Evolutionary conservation across 2,797 vertebrate genomes (phyloP).

Genomic region (Petrocephalus schoutedeni): DNA sequence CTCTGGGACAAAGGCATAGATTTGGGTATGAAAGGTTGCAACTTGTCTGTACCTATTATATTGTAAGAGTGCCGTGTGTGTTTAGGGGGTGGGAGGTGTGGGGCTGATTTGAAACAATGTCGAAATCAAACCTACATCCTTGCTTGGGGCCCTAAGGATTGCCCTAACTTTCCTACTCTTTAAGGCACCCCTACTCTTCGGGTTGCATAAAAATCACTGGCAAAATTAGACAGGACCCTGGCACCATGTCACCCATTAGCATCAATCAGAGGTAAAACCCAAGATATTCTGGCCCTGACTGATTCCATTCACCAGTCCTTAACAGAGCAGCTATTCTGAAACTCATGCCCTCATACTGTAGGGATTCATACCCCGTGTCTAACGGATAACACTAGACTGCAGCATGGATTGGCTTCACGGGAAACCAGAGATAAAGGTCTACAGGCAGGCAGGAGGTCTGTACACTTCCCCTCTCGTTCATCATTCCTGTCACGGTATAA

Average conservation of each 20-base stretch:
- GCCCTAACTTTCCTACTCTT: neutral
- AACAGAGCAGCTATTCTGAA: neutral
- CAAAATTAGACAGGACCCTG: neutral
- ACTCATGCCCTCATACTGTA: neutral
- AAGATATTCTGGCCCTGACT: neutral
- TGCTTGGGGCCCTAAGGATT: neutral
- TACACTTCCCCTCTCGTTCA: neutral
- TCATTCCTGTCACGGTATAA: neutral
- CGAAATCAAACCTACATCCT: too few species aligned
- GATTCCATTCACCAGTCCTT: neutral
- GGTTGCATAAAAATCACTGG: neutral
- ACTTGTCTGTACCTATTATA: too few species aligned
- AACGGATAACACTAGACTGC: neutral
- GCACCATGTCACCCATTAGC: neutral
- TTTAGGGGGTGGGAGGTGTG: too few species aligned
- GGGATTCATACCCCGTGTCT: neutral
- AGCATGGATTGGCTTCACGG: neutral
- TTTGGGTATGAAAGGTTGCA: too few species aligned
- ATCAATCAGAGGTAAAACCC: neutral
- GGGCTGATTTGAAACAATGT: too few species aligned
- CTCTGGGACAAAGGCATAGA: too few species aligned
- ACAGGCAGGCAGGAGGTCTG: neutral
- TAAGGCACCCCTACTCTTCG: neutral
- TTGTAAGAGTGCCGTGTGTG: too few species aligned
- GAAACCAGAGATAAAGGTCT: neutral